Evolutionary conservation across 2,797 vertebrate genomes (phyloP).

Genomic region (Epinephelus malabaricus): DNA sequence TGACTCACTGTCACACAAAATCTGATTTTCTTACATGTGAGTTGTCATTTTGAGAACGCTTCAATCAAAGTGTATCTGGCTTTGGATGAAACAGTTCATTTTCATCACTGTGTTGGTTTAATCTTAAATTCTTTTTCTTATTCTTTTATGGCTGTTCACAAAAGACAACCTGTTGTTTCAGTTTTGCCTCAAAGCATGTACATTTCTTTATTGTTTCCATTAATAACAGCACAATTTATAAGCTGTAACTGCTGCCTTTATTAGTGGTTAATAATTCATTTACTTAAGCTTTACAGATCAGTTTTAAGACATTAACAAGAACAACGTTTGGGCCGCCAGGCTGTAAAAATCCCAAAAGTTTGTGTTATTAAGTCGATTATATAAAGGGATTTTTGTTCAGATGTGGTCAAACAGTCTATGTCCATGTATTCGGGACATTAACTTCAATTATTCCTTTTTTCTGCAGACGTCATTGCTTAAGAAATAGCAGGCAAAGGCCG

Average conservation of each 20-base stretch:
- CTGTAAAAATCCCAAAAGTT: neutral
- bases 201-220: neutral
- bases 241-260: neutral
- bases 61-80: neutral
- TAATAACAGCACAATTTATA: no score
- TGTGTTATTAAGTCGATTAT: neutral
- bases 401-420: neutral
- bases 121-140: neutral
- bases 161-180: neutral
- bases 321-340: neutral
- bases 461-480: neutral
- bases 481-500: neutral
- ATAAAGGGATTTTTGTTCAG: neutral
- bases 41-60: neutral
- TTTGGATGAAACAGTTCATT: neutral
- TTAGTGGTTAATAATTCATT: neutral
- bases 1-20: conserved; percentile 15
- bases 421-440: neutral
- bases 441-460: neutral
- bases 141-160: neutral
- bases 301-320: neutral
- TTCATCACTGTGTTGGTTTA: neutral
- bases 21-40: neutral
- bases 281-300: neutral
- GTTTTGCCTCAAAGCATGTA: neutral